These are phyloP conservation scores for Drosophila albomicans DNA, from an alignment of 1,140 invertebrate species.

Conservation along the genomic window DNA sequence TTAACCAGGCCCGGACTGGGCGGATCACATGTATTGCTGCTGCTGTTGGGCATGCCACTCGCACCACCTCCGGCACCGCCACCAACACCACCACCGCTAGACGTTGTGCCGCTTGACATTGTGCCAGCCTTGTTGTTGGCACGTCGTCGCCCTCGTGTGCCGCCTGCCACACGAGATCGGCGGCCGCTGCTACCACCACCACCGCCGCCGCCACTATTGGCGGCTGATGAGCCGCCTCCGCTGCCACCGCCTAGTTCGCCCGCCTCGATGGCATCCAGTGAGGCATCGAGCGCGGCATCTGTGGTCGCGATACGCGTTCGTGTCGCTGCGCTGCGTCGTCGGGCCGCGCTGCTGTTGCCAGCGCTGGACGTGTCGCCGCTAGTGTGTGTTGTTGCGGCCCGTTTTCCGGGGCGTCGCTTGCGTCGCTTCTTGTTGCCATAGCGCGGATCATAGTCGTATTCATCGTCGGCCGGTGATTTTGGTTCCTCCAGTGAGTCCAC, in stretches of 20 bases:
- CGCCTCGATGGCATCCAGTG: slow-evolving; percentile 73
- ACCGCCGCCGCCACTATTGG: no score
- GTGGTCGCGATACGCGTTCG: slow-evolving; percentile 65
- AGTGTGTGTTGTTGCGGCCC: slow-evolving; percentile 35
- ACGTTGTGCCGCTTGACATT: neutral
- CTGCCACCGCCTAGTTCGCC: slow-evolving; percentile 59
- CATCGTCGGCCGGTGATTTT: slow-evolving; percentile 96
- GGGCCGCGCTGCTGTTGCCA: slow-evolving; percentile 43
- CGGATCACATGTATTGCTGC: slow-evolving; percentile 63
- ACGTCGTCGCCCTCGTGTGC: slow-evolving; percentile 75
- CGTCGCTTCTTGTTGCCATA: slow-evolving; percentile 83
- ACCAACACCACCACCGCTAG: neutral
- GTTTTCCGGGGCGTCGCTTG: slow-evolving; percentile 76
- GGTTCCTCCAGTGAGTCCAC: slow-evolving; percentile 96
- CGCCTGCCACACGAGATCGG: slow-evolving; percentile 62
- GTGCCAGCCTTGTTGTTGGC: slow-evolving; percentile 41
- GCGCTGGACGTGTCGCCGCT: slow-evolving; percentile 36
- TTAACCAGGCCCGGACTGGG: slow-evolving; percentile 69
- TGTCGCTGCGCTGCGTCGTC: slow-evolving; percentile 60
- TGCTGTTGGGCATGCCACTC: slow-evolving; percentile 35
- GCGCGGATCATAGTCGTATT: slow-evolving; percentile 95
- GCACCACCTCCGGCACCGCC: slow-evolving; percentile 11
- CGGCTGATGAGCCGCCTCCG: slow-evolving; percentile 41
- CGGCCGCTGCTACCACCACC: slow-evolving; percentile 51
- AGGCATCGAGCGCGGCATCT: slow-evolving; percentile 72